Evolutionary conservation across 1,140 invertebrate genomes (phyloP).

Genomic region (Nixonia krombeini): DNA sequence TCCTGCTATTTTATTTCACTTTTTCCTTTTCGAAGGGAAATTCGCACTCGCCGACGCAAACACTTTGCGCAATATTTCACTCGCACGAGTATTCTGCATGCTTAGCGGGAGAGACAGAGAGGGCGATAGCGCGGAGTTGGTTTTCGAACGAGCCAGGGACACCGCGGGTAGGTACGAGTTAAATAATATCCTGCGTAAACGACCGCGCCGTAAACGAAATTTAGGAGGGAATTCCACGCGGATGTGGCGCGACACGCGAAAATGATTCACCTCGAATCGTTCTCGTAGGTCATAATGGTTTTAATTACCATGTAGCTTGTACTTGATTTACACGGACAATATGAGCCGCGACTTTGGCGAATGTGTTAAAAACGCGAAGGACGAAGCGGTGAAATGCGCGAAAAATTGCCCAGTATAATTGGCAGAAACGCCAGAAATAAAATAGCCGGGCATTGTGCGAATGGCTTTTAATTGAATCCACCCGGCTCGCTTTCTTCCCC

Average conservation of each 20-base stretch:
- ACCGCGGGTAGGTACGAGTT: slow-evolving; percentile 29
- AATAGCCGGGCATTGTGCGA: no score
- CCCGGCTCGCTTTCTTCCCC: no score
- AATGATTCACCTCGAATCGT: slow-evolving; percentile 42
- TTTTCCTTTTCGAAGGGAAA: neutral
- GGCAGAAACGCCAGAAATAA: no score
- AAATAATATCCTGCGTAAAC: slow-evolving; percentile 45
- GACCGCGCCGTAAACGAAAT: slow-evolving; percentile 42
- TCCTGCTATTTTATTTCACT: neutral
- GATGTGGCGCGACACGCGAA: slow-evolving; percentile 39
- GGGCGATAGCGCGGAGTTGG: slow-evolving; percentile 26
- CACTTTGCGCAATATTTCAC: slow-evolving; percentile 31
- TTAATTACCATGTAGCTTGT: slow-evolving; percentile 41
- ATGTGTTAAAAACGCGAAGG: no score
- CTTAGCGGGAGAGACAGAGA: no score
- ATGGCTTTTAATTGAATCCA: no score
- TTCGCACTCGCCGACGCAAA: slow-evolving; percentile 19
- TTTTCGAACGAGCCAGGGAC: slow-evolving; percentile 42
- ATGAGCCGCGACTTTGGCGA: slow-evolving; percentile 33
- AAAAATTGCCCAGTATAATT: no score
- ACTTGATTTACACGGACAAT: slow-evolving; percentile 44
- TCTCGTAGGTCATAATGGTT: slow-evolving; percentile 39
- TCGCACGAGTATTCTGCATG: slow-evolving; percentile 15
- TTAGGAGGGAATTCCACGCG: slow-evolving; percentile 42
- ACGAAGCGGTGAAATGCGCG: no score